Conservation (phyloP, 2,888 invertebrate species). For the Sceliomorpha sp. region DNA sequence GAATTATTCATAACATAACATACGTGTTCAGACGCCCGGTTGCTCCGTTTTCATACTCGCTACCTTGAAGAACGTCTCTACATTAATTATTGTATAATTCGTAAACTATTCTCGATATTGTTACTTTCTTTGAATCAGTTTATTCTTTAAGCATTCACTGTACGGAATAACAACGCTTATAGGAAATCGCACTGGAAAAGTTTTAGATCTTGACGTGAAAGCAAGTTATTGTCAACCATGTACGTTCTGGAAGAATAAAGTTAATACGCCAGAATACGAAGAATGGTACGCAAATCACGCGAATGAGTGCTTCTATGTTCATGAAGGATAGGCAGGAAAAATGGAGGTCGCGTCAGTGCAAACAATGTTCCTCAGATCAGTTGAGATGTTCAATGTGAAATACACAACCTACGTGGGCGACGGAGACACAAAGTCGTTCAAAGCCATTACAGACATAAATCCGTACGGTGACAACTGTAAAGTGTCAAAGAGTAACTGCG, state of each 20-base stretch:
- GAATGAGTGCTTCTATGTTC: slow-evolving; percentile 48
- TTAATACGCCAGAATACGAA: slow-evolving; percentile 37
- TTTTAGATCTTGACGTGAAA: slow-evolving; percentile 57
- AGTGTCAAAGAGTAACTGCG: slow-evolving; percentile 26
- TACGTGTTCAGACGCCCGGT: too few species aligned
- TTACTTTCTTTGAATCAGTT: too few species aligned
- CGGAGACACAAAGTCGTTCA: slow-evolving; percentile 55
- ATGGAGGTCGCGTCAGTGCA: slow-evolving; percentile 55
- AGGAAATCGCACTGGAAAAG: slow-evolving; percentile 52
- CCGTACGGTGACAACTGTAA: slow-evolving; percentile 13
- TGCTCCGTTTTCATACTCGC: too few species aligned
- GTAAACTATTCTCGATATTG: too few species aligned
- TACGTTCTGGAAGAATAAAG: slow-evolving; percentile 42
- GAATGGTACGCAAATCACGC: slow-evolving; percentile 53
- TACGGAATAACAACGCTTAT: slow-evolving; percentile 59
- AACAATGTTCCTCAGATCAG: slow-evolving; percentile 55
- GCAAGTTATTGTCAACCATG: slow-evolving; percentile 52
- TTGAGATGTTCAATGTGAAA: slow-evolving; percentile 44
- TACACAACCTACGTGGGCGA: slow-evolving; percentile 58
- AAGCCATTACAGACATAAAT: slow-evolving; percentile 30
- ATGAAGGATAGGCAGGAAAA: slow-evolving; percentile 54
- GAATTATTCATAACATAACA: too few species aligned
- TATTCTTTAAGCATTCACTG: too few species aligned
- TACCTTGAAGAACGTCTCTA: too few species aligned
- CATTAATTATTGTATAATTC: too few species aligned